Percentiles rank a stretch among this genome's conserved stretches.
phyloP scores from a whole-genome alignment of 2,888 invertebrate species.

The Pteria penguin region DNA sequence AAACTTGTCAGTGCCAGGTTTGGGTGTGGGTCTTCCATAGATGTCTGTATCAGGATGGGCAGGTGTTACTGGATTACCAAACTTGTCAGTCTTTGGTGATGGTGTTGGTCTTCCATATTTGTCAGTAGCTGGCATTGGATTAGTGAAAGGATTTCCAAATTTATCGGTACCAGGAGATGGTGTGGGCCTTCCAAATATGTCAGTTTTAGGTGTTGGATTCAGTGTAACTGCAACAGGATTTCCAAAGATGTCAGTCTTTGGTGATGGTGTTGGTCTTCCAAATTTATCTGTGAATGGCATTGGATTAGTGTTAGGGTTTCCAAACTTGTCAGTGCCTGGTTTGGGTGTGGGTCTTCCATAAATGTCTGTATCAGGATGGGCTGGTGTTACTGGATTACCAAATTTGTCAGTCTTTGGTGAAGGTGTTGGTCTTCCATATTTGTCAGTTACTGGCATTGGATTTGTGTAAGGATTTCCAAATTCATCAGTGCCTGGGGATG shows the following conservation, averaged over 20 bases:
- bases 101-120: constrained; percentile 49
- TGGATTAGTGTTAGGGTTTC: constrained; percentile 26
- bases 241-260: constrained; percentile 3
- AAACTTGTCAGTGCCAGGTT: constrained; percentile 21
- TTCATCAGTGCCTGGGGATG: constrained; percentile 32
- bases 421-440: constrained; percentile 42
- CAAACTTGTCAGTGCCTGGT: constrained; percentile 23
- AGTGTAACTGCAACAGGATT: constrained; percentile 16
- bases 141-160: constrained; percentile 25
- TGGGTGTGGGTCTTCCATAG: constrained; percentile 35
- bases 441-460: constrained; percentile 35
- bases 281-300: not conserved
- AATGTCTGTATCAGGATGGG: not conserved
- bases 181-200: constrained; percentile 45
- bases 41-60: not conserved
- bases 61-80: constrained; percentile 26
- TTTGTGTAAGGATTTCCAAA: constrained; percentile 24
- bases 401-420: constrained; percentile 29
- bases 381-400: constrained; percentile 18
- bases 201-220: not conserved
- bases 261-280: constrained; percentile 37
- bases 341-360: constrained; percentile 40
- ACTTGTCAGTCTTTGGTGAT: constrained; percentile 32
- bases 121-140: constrained; percentile 16
- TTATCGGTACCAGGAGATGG: constrained; percentile 37